A percentile compares a stretch with the other conserved stretches of the same genome.
These are phyloP conservation scores for Cancer borealis DNA, from an alignment of 2,888 invertebrate genomes.

Conservation along the genomic window DNA sequence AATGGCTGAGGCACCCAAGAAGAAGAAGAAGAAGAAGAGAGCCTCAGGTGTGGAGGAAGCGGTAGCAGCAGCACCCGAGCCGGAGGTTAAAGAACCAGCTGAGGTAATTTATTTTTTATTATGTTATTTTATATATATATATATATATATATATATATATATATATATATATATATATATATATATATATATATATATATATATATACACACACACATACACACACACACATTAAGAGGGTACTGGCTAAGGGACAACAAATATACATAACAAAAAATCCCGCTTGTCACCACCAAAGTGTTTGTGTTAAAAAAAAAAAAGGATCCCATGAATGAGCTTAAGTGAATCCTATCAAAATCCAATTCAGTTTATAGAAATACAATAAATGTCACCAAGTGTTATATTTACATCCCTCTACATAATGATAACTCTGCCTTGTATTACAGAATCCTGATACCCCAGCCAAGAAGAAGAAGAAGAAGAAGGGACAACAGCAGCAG, in stretches of 20 bases:
- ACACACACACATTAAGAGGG: too few species aligned
- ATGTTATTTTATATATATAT: background rate
- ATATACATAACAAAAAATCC: too few species aligned
- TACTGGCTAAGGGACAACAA: too few species aligned
- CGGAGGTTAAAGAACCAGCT: conserved; percentile 26
- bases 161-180: background rate
- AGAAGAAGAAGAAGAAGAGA: conserved; percentile 77
- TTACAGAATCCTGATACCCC: conserved; percentile 21
- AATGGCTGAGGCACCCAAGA: conserved; percentile 77
- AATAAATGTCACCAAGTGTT: too few species aligned
- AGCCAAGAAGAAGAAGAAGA: conserved; percentile 78
- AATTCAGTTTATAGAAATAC: too few species aligned
- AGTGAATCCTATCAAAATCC: too few species aligned
- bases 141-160: background rate
- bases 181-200: background rate
- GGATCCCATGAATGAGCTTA: too few species aligned
- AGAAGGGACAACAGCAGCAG: conserved; percentile 78
- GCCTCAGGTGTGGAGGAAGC: conserved; percentile 62
- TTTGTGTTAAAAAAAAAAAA: too few species aligned
- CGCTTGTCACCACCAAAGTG: too few species aligned
- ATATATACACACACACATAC: too few species aligned
- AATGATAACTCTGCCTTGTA: background rate
- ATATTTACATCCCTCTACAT: background rate
- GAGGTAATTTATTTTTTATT: conserved; percentile 74
- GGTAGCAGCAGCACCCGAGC: conserved; percentile 29